Evolutionary conservation across 1,140 invertebrate genomes (phyloP), one percentile per base, ranked within the genome.

Genomic region (Palaemon carinicauda): DNA sequence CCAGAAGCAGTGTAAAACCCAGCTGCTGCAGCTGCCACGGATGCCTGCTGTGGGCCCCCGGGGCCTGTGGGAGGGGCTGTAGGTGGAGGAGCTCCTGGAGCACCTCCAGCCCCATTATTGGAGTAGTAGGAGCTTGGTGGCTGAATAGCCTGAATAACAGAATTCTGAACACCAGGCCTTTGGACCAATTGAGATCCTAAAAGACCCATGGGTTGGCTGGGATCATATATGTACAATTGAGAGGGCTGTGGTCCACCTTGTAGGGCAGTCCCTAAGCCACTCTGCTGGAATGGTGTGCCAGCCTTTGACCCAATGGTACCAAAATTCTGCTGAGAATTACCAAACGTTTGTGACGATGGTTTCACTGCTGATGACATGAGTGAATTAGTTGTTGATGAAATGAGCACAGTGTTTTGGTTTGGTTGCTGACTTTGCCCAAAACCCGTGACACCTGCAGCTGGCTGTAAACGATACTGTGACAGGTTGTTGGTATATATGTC

Each of bases 351-450:
- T 78, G 94, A 94, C 15, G 95, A 95, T 24, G 96, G 96, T 91
- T 97, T 97, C 19, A 97, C 96, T 88, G 94, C 95, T 53, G 96
- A 95, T 0, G 96, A 97, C 96, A 97, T 97, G 71, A 97, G 93
- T 27, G 96, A 96, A 91, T 96, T 96, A 12, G 95, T 95, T 12
- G 95, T 95, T 33, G 96, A 97, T 75, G 96, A 96, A 84, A 97
- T 97, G 87, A 98, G 94, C 80, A 97, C 96, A 33, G 96, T 96
- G 90, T 95, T 97, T 31, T 96, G 96, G 92, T 96, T 96, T 81
- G 96, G 93, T 90, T 96, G 96, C 77, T 95, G 94, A 88, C 95
- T 95, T 91, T 96, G 95, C 24, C 95, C 94, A 91, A 96, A 95
- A 1, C 89, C 88, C 15, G 88, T 84, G 5, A 89, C 88, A 92